A percentile compares a stretch with the other conserved stretches of the same genome.
phyloP scores from a whole-genome alignment of 1,140 invertebrate genomes.

The Colletes latitarsis region DNA sequence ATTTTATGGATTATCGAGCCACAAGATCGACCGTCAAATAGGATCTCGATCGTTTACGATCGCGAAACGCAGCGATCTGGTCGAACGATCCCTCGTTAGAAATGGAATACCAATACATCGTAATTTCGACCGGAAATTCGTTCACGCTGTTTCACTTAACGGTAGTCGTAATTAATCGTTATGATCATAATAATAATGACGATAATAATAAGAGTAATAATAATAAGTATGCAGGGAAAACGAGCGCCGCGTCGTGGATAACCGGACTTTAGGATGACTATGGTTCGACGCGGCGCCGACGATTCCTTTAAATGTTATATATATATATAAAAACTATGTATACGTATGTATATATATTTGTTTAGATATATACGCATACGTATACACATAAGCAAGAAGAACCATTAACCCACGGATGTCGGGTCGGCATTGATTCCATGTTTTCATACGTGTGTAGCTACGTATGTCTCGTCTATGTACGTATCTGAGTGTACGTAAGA shows the following conservation, averaged over 20 bases:
- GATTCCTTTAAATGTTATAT: conserved; percentile 44
- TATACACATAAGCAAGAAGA: conserved; percentile 50
- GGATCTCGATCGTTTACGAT: conserved; percentile 19
- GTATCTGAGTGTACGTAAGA: conserved; percentile 13
- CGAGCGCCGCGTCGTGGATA: conserved; percentile 42
- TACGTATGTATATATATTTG: conserved; percentile 31
- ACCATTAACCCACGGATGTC: conserved; percentile 58
- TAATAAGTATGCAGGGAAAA: conserved; percentile 35
- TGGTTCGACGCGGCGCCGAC: conserved; percentile 27
- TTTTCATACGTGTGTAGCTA: background rate
- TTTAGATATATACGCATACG: conserved; percentile 25
- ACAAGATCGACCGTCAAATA: conserved; percentile 30
- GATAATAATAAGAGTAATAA: conserved; percentile 48
- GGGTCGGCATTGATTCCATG: conserved; percentile 49
- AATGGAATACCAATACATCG: conserved; percentile 37
- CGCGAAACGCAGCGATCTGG: conserved; percentile 27
- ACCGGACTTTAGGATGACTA: conserved; percentile 25
- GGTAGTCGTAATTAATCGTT: conserved; percentile 32
- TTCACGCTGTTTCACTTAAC: conserved; percentile 37
- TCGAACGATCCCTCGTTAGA: conserved; percentile 17
- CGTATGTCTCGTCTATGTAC: background rate
- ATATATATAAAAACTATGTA: conserved; percentile 44
- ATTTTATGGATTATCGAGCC: conserved; percentile 35
- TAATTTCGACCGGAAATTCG: conserved; percentile 59
- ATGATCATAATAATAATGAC: conserved; percentile 20